Conservation (phyloP, 2,888 invertebrate genomes). For the Macropis europaea region DNA sequence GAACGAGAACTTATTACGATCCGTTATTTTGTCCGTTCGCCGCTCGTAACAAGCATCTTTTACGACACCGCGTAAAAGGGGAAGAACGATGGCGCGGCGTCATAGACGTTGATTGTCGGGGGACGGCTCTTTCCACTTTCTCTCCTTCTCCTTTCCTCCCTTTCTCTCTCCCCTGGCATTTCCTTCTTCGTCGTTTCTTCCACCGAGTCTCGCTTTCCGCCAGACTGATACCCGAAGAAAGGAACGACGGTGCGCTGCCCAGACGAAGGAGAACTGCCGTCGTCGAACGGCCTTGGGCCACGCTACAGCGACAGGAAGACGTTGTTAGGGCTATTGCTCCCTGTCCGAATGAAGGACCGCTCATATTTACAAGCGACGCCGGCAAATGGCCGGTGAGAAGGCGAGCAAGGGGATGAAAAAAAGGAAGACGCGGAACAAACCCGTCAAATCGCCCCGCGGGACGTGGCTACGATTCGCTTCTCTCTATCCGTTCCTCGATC, state of each 20-base stretch:
- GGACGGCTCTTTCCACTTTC: constrained; percentile 53
- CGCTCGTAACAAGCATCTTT: constrained; percentile 75
- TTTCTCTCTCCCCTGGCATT: constrained; percentile 13
- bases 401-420: constrained; percentile 3
- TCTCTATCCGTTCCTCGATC: constrained; percentile 58
- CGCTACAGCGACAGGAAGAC: constrained; percentile 64
- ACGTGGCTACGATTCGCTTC: constrained; percentile 59
- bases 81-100: constrained; percentile 72
- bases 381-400: constrained; percentile 64
- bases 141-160: constrained; percentile 28
- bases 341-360: constrained; percentile 75
- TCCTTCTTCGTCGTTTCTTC: constrained; percentile 22
- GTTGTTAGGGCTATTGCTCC: constrained; percentile 76
- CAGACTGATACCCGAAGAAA: constrained; percentile 26
- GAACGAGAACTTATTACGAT: constrained; percentile 69
- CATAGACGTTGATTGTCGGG: constrained; percentile 74
- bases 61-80: constrained; percentile 70
- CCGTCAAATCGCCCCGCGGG: constrained; percentile 65
- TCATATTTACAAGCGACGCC: constrained; percentile 76
- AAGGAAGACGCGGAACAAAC: constrained; percentile 35
- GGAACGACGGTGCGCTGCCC: constrained; percentile 51
- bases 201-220: constrained; percentile 16
- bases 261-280: constrained; percentile 54
- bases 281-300: constrained; percentile 52
- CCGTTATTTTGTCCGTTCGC: constrained; percentile 70